phyloP scores from a whole-genome alignment of 1,140 invertebrate species.

The Kradibia gibbosae region DNA sequence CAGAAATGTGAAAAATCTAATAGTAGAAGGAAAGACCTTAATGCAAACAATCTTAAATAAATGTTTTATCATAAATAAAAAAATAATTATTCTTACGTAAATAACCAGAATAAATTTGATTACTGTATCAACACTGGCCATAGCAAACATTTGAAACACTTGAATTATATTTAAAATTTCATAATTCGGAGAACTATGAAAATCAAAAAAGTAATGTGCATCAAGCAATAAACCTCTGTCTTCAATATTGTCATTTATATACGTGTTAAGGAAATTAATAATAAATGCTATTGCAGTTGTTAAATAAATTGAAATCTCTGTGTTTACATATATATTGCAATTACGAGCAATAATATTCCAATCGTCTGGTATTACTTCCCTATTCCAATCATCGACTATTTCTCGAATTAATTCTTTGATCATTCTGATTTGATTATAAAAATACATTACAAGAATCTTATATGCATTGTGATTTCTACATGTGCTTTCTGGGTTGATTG shows the following conservation, averaged over 20 bases:
- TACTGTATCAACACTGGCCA: not conserved
- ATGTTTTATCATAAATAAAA: not conserved
- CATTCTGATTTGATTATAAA: not conserved
- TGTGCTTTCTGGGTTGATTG: not conserved
- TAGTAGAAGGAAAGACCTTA: not conserved
- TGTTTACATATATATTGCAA: not conserved
- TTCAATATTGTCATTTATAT: not conserved
- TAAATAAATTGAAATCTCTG: not conserved
- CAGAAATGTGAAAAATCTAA: not conserved
- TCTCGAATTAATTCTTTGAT: conserved; percentile 12
- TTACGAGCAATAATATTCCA: conserved; percentile 8
- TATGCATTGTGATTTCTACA: not conserved
- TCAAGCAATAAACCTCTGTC: conserved; percentile 17
- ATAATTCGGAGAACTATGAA: not conserved
- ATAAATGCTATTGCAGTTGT: not conserved
- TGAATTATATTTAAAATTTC: conserved; percentile 10
- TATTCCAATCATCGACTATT: conserved; percentile 27
- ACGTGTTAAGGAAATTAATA: not conserved
- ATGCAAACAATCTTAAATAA: not conserved
- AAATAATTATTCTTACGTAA: not conserved
- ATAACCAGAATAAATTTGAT: conserved; percentile 7
- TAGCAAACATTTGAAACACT: not conserved
- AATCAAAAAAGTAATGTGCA: conserved; percentile 31
- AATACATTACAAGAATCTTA: not conserved
- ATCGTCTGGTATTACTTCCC: not conserved